Base-by-base conservation (phyloP, 2,797 vertebrate genomes). In the Glossophaga mutica region DNA sequence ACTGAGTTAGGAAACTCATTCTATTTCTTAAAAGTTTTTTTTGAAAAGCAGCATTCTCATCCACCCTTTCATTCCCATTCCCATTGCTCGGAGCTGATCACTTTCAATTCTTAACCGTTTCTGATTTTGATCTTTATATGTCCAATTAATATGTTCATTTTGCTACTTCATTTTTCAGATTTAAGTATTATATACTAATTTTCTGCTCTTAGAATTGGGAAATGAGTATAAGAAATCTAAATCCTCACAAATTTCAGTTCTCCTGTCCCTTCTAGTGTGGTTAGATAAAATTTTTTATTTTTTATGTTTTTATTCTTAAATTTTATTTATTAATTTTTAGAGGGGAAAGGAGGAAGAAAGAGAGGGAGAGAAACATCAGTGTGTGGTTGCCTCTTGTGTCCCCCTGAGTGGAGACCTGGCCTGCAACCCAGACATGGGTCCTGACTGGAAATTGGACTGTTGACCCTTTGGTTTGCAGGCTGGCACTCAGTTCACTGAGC, bases 251-350 rank as follows among this genome's bases (percentile, higher is more conserved):
- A 71, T 21, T 83, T 57, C 48, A 70, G 42, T 39, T 57, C 1
- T 4, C 8, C 2, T 46, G 14, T 62, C 9, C 9, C 0, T 86
- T 90, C 4, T 85, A 42, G 39, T 89, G 19, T 91, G 77, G 57
- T 81, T 84, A 74, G 18, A 34, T 78, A 18, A 84, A 15, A 82
- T 90, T 90, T 91, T 95, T 76, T 44, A 62, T 48, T 83, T 90
- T 91, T 95, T 74, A 18, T 19, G 81, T 90, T 90, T 95, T 68
- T 52, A 52, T 55, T 83, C 86, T 26, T 59, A 59, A 26, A 29
- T 26, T 57, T 57, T 59, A 57, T 26, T 59, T 59, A 59, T 29
- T 57, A 24, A 26, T 57, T 59, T 59, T 59, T 59, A 59, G 24
- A 59, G 57, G 57, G 10, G 24, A 26, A 29, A 24, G 57, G 57